Evolutionary conservation across 2,888 invertebrate species (phyloP).

Genomic region (Thysanoteuthis rhombus): DNA sequence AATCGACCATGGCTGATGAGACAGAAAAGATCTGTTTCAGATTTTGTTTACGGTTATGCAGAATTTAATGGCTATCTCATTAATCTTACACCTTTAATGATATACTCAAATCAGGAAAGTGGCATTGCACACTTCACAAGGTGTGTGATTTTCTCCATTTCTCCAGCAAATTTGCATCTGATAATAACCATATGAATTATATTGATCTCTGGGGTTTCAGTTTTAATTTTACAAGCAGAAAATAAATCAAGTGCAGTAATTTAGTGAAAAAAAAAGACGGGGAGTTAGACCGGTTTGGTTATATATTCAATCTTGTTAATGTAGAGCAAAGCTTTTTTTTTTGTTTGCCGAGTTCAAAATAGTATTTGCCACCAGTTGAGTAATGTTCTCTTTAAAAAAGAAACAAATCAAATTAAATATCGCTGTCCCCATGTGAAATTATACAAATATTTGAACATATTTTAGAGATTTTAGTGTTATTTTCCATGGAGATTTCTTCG

Average conservation of each 20-base stretch:
- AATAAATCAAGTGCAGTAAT: neutral
- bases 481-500: no score
- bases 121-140: neutral
- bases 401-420: no score
- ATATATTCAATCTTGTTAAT: no score
- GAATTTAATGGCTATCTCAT: neutral
- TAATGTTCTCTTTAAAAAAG: no score
- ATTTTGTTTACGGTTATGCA: neutral
- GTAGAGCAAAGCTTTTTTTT: no score
- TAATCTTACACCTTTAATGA: neutral
- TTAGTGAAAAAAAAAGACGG: neutral
- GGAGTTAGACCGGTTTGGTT: no score
- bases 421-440: no score
- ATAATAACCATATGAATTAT: neutral
- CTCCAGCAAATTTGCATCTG: neutral
- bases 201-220: neutral
- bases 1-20: neutral
- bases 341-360: no score
- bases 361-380: no score
- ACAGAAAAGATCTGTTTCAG: neutral
- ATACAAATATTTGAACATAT: no score
- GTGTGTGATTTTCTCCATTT: neutral
- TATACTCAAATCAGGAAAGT: neutral
- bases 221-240: neutral
- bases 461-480: no score